phyloP scores from a whole-genome alignment of 2,113 vertebrate genomes.

The Xenus cinereus region DNA sequence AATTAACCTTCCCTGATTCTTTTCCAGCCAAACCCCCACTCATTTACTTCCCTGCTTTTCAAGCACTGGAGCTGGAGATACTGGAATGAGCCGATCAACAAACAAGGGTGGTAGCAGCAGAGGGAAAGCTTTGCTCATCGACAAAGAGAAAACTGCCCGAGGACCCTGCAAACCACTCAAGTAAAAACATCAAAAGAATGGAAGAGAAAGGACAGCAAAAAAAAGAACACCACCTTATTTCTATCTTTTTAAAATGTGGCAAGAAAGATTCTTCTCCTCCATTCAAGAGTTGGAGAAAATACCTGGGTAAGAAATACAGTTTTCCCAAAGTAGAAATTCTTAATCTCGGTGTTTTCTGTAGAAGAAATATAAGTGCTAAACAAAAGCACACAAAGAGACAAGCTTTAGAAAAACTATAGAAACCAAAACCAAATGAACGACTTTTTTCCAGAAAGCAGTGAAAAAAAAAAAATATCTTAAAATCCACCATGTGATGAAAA shows the following conservation, averaged over 20 bases:
- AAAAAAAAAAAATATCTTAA: background rate
- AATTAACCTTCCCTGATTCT: constrained; percentile 46
- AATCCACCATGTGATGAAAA: background rate
- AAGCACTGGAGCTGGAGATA: background rate
- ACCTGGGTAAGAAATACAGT: background rate
- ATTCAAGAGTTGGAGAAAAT: background rate
- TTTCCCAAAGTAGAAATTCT: background rate
- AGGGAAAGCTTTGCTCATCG: background rate
- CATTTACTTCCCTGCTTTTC: constrained; percentile 29
- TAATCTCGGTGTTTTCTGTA: background rate
- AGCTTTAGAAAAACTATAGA: background rate
- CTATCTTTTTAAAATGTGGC: background rate
- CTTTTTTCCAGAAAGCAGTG: background rate
- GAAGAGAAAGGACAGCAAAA: background rate
- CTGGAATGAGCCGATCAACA: constrained; percentile 27
- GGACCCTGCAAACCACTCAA: background rate
- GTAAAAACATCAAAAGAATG: background rate
- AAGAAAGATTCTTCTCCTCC: background rate
- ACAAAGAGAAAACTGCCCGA: background rate
- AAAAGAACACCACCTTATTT: background rate
- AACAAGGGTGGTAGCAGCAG: background rate
- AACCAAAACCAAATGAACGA: background rate
- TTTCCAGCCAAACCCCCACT: constrained; percentile 21
- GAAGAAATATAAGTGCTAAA: background rate
- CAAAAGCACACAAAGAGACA: background rate